Percentiles rank a stretch among this genome's conserved stretches.
Evolutionary conservation across 2,113 vertebrate species (phyloP).

Genomic region (Mormyrus lacerda): DNA sequence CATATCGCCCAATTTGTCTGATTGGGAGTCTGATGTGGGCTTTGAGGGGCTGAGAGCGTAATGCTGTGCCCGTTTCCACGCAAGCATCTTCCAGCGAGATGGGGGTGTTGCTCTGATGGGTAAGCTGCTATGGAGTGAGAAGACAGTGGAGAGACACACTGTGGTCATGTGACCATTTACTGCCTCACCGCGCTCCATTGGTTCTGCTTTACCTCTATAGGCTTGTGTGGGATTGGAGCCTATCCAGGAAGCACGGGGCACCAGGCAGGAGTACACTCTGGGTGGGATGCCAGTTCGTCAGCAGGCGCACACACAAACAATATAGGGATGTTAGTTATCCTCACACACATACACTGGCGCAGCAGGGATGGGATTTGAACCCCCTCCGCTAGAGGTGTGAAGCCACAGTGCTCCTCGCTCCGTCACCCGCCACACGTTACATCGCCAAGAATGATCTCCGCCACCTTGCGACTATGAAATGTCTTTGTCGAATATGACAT

Average conservation of each 20-base stretch:
- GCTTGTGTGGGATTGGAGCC: not conserved
- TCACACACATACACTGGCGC: not conserved
- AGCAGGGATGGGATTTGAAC: not conserved
- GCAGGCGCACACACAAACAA: not conserved
- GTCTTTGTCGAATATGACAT: not conserved
- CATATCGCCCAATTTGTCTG: not conserved
- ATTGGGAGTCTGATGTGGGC: not conserved
- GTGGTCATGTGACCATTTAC: not conserved
- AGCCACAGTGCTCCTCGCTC: not conserved
- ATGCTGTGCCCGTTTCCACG: not conserved
- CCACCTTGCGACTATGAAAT: not conserved
- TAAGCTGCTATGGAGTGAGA: not conserved
- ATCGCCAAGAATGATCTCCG: not conserved
- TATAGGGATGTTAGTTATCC: not conserved
- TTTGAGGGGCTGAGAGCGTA: not conserved
- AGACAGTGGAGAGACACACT: not conserved
- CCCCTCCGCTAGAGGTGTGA: not conserved
- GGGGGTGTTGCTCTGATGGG: not conserved
- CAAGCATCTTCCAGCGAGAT: not conserved
- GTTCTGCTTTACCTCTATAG: not conserved
- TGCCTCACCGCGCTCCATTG: no score
- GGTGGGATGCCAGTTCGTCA: not conserved
- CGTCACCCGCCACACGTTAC: not conserved
- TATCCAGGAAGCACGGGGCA: not conserved
- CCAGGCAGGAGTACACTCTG: not conserved